Evolutionary conservation across 2,113 vertebrate genomes (phyloP).

Genomic region (Talpa occidentalis): DNA sequence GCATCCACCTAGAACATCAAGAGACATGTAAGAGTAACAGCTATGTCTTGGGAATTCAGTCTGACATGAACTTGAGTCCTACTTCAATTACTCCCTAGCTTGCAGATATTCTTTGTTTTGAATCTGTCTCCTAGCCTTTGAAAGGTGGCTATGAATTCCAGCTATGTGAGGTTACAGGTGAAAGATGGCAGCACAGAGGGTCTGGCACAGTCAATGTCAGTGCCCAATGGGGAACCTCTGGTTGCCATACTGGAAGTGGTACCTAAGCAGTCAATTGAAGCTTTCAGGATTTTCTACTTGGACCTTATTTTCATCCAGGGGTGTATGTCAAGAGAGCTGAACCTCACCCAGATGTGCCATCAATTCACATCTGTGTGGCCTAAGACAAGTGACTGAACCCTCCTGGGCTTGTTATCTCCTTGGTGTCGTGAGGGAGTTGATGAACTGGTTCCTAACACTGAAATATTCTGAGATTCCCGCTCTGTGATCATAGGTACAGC

Average conservation of each 20-base stretch:
- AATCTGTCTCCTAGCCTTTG: background rate
- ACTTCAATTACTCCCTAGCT: background rate
- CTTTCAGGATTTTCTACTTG: background rate
- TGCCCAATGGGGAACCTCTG: too few species aligned
- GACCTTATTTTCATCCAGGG: background rate
- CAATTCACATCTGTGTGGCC: background rate
- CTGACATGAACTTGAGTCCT: too few species aligned
- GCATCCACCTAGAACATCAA: fast-evolving
- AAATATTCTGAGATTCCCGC: background rate
- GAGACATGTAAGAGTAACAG: fast-evolving
- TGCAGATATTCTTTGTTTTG: background rate
- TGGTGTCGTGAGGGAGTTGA: background rate
- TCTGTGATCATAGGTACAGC: background rate
- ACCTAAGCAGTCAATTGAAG: background rate
- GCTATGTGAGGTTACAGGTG: fast-evolving
- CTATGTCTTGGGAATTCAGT: too few species aligned
- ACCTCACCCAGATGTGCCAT: background rate
- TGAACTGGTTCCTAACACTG: background rate
- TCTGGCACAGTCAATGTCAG: too few species aligned
- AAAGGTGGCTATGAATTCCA: background rate
- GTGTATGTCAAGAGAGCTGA: background rate
- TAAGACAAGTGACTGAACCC: background rate
- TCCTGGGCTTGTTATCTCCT: background rate
- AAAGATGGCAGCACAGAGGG: fast-evolving
- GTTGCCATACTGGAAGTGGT: background rate